Evolutionary conservation across 1,140 invertebrate genomes (phyloP).

Genomic region (Cyclina sinensis): DNA sequence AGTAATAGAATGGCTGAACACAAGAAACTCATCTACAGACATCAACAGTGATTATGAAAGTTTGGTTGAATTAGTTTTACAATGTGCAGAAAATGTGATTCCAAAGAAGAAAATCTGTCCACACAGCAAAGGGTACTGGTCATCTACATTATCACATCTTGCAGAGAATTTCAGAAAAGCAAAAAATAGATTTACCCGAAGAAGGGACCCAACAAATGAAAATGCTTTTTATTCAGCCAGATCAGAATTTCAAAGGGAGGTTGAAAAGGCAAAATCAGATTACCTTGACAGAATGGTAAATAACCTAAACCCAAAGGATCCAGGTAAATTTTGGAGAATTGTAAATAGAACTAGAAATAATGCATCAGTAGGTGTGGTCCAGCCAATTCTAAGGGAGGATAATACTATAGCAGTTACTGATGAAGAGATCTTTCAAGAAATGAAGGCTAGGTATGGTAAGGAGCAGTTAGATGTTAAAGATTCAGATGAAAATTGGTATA

Average conservation of each 20-base stretch:
- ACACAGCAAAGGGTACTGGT: slow-evolving; percentile 3
- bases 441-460: not conserved
- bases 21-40: too few relatives aligned
- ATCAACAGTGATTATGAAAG: too few relatives aligned
- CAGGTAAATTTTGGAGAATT: slow-evolving; percentile 14
- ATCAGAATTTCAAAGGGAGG: not conserved
- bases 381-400: not conserved
- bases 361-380: not conserved
- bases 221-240: not conserved
- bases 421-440: not conserved
- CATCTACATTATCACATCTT: not conserved
- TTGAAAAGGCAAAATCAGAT: not conserved
- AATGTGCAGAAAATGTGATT: too few relatives aligned
- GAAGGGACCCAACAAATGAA: not conserved
- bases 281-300: not conserved
- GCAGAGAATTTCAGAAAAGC: not conserved
- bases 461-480: not conserved
- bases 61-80: too few relatives aligned
- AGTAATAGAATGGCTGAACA: not conserved
- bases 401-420: not conserved
- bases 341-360: not conserved
- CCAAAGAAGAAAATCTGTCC: not conserved
- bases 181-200: not conserved
- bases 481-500: not conserved
- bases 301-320: not conserved